Base-by-base conservation (phyloP, 2,888 invertebrate genomes). In the Acleris laterana region DNA sequence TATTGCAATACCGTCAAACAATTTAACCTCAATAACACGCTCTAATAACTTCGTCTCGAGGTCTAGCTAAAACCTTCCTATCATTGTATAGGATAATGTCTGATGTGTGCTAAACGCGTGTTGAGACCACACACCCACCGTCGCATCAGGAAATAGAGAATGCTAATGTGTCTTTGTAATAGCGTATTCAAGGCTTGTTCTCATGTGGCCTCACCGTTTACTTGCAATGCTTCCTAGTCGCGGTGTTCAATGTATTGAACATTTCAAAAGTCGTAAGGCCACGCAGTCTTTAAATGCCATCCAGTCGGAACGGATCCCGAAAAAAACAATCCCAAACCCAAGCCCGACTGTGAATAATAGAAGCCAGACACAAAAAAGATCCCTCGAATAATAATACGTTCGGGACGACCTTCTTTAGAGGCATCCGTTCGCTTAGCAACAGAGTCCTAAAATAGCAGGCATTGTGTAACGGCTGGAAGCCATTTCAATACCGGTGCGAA, bases 151-250 rank as follows among this genome's bases (percentile, higher is more conserved):
- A 93, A 93, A 85, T 85, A 78, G 72, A 80, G 82, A 88, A 91
- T 90, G 89, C 87, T 90, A 91, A 93, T 90, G 84, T 83, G 88
- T 79, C 89, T 90, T 88, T 89, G 88, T 89, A 87, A 78, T 88
- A 87, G 85, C 75, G 81, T 85, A 89, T 90, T 90, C 93, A 93
- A 93, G 93, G 92, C 86, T 83, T 81, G 81, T 85, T 87, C 88
- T 87, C 79, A 80, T 82, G 81, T 84, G 89, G 87, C 89, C 87
- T 90, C 83, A 83, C 78, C 80, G 80, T 83, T 85, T 83, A 85
- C 82, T 86, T 89, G 82, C 82, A 82, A 81, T 73, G 81, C 82
- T 90, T 89, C 90, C 87, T 89, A 83, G 76, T 83, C 77, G 74
- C 74, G 66, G 71, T 68, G 70, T 72, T 71, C 72, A 70, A 73